Percentiles rank a stretch among this genome's conserved stretches.
Conservation (phyloP, 2,888 invertebrate genomes). For the Glyphotaelius pellucidus region DNA sequence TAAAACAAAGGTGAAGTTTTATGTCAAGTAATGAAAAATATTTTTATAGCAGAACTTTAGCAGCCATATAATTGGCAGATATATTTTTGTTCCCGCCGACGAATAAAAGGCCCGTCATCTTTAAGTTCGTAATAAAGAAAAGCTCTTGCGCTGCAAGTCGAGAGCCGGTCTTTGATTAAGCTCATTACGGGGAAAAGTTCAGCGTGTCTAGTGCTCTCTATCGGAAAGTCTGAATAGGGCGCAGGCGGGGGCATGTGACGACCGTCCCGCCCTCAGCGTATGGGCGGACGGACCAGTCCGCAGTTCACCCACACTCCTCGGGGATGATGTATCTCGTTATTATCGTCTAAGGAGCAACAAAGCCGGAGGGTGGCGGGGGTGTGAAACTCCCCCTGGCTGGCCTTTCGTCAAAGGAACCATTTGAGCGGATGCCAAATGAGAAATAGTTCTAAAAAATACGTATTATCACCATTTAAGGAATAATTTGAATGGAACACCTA, state of each 20-base stretch:
- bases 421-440: conserved; percentile 7
- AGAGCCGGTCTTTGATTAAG: conserved; percentile 57
- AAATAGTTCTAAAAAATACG: not conserved
- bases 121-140: conserved; percentile 13
- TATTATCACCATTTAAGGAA: not conserved
- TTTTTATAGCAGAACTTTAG: not conserved
- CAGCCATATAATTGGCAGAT: not conserved
- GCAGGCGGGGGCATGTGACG: not conserved
- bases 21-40: not conserved
- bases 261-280: not conserved
- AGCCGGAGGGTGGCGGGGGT: conserved; percentile 4
- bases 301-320: not conserved
- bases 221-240: conserved; percentile 50
- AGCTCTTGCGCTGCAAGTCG: conserved; percentile 8
- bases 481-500: not conserved
- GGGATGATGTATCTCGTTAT: conserved; percentile 8
- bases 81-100: not conserved
- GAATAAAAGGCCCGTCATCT: conserved; percentile 16
- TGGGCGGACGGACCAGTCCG: not conserved
- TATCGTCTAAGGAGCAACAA: conserved; percentile 1
- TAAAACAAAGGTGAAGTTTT: not conserved
- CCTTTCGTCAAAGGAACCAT: conserved; percentile 28
- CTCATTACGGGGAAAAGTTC: conserved; percentile 58
- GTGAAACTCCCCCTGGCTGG: not conserved
- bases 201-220: conserved; percentile 52